phyloP scores from a whole-genome alignment of 2,797 vertebrate genomes.

The Gila robusta region DNA sequence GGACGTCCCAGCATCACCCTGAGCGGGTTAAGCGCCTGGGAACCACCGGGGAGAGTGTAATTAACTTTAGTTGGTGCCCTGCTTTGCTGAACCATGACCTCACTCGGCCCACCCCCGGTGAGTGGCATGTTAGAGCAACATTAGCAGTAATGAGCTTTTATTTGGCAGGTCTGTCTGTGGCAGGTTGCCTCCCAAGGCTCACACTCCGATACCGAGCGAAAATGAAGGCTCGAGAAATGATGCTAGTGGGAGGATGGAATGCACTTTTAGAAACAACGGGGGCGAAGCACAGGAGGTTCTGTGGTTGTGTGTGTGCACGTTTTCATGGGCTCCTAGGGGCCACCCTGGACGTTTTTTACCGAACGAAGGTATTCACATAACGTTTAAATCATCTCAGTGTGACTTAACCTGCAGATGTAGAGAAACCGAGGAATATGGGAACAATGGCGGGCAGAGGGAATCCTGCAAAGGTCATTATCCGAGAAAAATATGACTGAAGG shows the following conservation, averaged over 20 bases:
- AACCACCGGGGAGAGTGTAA: slow-evolving; percentile 73
- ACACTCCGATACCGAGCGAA: slow-evolving; percentile 25
- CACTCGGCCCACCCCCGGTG: slow-evolving; percentile 77
- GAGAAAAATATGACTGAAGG: slow-evolving; percentile 12
- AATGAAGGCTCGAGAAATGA: slow-evolving; percentile 33
- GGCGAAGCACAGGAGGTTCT: slow-evolving; percentile 20
- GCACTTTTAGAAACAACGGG: slow-evolving; percentile 74
- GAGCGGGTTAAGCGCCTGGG: slow-evolving; percentile 67
- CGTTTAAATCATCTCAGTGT: slow-evolving; percentile 33
- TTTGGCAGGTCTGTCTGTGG: slow-evolving; percentile 70
- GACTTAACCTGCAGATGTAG: slow-evolving; percentile 9
- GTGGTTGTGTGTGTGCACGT: not conserved
- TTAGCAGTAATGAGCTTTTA: slow-evolving; percentile 81
- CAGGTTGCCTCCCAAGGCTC: slow-evolving; percentile 42
- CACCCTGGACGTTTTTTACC: slow-evolving; percentile 29
- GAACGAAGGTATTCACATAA: slow-evolving; percentile 21
- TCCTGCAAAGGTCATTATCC: slow-evolving; percentile 7
- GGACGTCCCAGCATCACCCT: slow-evolving; percentile 60
- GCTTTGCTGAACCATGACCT: slow-evolving; percentile 73
- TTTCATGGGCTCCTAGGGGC: slow-evolving; percentile 61
- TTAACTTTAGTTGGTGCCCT: slow-evolving; percentile 77
- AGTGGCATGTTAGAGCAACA: slow-evolving; percentile 83
- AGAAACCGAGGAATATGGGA: slow-evolving; percentile 67
- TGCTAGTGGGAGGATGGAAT: slow-evolving; percentile 80
- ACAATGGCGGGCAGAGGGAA: not conserved